Evolutionary conservation across 2,113 vertebrate genomes (phyloP), one percentile per base, ranked within the genome.

Genomic region (Sakesphorus luctuosus): DNA sequence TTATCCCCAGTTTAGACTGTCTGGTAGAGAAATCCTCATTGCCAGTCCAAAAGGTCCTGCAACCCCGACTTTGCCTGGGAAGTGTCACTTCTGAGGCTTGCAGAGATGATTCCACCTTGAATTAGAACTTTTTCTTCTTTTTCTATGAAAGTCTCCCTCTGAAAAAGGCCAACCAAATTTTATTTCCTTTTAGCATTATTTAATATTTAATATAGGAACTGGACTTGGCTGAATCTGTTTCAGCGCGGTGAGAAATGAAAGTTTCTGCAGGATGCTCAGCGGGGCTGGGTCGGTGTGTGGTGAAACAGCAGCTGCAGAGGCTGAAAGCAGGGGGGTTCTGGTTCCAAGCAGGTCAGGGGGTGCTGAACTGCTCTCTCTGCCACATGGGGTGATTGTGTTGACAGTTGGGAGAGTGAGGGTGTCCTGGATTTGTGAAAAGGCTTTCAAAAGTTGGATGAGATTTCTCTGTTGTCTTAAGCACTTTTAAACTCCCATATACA

Each of bases 401-500:
- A 73, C 36, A 84, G 38, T 5, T 72, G 33, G 33, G 77, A 92
- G 74, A 87, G 10, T 20, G 35, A 94, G 86, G 52, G 84, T 69
- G 69, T 82, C 21, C 71, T 89, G 87, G 44, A 50, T 96, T 97
- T 86, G 80, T 89, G 71, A 87, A 95, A 89, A 49, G 44, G 68
- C 90, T 94, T 97, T 95, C 87, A 92, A 78, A 83, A 93, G 80
- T 97, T 94, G 79, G 93, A 92, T 85, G 89, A 95, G 89, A 91
- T 97, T 92, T 96, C 96, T 97, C 79, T 94, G 72, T 96, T 93
- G 91, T 96, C 84, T 96, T 95, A 95, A 94, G 94, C 91, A 94
- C 94, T 97, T 96, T 95, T 97, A 96, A 96, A 97, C 89, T 97
- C 92, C 96, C 87, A 94, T 96, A 96, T 94, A 89, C 96, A 80